Evolutionary conservation across 2,113 vertebrate genomes (phyloP).

Genomic region (Anas platyrhynchos): DNA sequence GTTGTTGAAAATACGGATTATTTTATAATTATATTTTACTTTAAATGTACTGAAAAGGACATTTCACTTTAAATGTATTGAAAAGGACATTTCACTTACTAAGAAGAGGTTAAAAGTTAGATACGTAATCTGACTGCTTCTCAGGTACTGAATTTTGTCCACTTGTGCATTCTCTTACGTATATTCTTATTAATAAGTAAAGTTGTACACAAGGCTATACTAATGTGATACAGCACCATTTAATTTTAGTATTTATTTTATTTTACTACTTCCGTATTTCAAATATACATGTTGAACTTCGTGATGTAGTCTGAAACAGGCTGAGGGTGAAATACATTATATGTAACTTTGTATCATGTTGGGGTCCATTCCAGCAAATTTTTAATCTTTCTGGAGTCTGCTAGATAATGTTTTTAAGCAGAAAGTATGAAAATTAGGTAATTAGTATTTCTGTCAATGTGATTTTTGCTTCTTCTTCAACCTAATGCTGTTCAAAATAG

Average conservation of each 20-base stretch:
- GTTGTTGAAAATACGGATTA: neutral
- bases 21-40: neutral
- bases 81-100: neutral
- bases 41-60: neutral
- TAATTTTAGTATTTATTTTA: neutral
- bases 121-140: neutral
- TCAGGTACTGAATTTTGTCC: neutral
- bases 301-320: neutral
- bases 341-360: neutral
- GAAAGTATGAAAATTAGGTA: neutral
- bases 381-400: neutral
- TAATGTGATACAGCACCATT: neutral
- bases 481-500: neutral
- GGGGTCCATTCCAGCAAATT: neutral
- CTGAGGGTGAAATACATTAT: rapidly evolving
- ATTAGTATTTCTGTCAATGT: neutral
- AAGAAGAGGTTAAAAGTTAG: neutral
- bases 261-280: neutral
- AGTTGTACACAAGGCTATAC: neutral
- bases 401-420: neutral
- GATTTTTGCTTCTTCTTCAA: neutral
- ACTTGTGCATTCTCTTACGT: neutral
- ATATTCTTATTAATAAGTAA: neutral
- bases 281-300: neutral
- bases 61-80: neutral